Evolutionary conservation across 2,888 invertebrate species (phyloP), one percentile per base, ranked within the genome.

Genomic region (Cephus nigrinus): DNA sequence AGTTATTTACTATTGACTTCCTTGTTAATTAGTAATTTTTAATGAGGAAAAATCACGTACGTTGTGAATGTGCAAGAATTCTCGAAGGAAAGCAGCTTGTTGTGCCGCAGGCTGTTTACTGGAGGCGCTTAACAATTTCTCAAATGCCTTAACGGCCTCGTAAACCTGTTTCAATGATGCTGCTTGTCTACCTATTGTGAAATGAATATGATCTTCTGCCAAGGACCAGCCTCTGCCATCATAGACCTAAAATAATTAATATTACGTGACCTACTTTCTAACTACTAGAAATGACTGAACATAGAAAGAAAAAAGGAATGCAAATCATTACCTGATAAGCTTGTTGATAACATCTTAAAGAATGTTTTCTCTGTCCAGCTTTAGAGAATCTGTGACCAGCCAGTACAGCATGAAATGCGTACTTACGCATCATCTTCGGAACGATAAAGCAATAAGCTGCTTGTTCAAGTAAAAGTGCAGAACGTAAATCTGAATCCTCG

Each of bases 351-450:
- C 98, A 97, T 83, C 98, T 93, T 80, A 98, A 94, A 0, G 98
- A 97, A 92, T 99, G 99, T 90, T 96, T 97, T 82, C 96, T 94
- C 92, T 98, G 98, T 0, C 97, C 97, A 23, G 98, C 96, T 91
- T 98, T 98, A 15, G 97, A 97, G 92, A 96, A 99, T 79, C 99
- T 93, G 92, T 99, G 98, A 0, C 99, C 99, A 31, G 99, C 97
- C 33, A 99, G 93, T 32, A 99, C 98, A 93, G 98, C 96, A 89
- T 99, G 98, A 92, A 99, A 98, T 30, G 98, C 97, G 91, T 98
- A 98, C 92, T 99, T 99, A 76, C 98, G 93, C 84, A 96, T 94
- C 96, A 97, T 96, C 76, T 93, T 94, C 36, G 95, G 94, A 4
- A 92, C 93, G 68, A 98, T 93, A 90, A 98, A 99, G 90, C 98